phyloP scores from a whole-genome alignment of 2,113 vertebrate species.

The Geococcyx californianus region DNA sequence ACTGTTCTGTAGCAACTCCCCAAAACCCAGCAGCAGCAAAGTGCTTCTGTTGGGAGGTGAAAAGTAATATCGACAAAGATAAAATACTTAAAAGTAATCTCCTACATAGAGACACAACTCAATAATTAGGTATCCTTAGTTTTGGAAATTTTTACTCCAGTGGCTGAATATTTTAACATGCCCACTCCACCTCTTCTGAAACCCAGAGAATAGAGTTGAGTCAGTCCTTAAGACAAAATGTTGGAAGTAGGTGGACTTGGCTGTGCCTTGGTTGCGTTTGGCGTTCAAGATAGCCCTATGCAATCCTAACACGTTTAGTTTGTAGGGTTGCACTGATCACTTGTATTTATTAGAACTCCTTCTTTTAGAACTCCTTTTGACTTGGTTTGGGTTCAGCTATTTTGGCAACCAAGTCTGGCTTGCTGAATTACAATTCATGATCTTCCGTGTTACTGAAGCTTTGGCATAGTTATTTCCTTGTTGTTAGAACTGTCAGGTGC shows the following conservation, averaged over 20 bases:
- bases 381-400: background rate
- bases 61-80: background rate
- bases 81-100: background rate
- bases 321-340: background rate
- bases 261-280: background rate
- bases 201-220: background rate
- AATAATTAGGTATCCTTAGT: background rate
- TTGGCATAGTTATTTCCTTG: background rate
- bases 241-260: background rate
- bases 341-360: background rate
- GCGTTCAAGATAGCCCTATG: background rate
- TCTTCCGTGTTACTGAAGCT: background rate
- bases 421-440: background rate
- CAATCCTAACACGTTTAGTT: background rate
- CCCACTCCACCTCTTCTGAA: background rate
- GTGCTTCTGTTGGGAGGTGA: background rate
- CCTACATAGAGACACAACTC: background rate
- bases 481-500: background rate
- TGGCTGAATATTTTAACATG: background rate
- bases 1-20: background rate
- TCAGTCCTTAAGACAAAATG: background rate
- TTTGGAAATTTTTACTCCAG: background rate
- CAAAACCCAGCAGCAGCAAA: background rate
- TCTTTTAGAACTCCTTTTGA: no score
- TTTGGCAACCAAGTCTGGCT: background rate